phyloP scores from a whole-genome alignment of 1,140 invertebrate genomes.

The Drosophila triauraria region DNA sequence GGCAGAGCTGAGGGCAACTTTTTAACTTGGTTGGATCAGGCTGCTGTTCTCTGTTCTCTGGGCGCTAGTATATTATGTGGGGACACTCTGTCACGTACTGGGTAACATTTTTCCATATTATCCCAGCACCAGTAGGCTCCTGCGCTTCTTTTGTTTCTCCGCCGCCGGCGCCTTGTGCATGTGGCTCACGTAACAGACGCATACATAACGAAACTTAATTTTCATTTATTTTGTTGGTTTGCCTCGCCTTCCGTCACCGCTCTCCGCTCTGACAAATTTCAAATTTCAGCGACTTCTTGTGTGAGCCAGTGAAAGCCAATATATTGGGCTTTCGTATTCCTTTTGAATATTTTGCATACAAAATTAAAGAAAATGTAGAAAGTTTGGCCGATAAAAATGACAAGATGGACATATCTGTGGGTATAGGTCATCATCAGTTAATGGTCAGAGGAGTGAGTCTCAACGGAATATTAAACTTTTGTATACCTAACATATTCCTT shows the following conservation, averaged over 20 bases:
- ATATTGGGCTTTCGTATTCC: neutral
- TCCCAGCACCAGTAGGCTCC: slow-evolving; percentile 31
- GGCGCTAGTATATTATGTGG: slow-evolving; percentile 9
- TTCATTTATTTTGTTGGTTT: slow-evolving; percentile 50
- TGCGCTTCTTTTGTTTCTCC: slow-evolving; percentile 13
- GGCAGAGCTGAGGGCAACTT: slow-evolving; percentile 8
- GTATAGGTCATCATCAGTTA: slow-evolving; percentile 9
- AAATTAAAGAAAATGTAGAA: neutral
- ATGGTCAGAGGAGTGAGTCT: neutral
- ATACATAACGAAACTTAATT: slow-evolving; percentile 82
- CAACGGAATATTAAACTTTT: neutral
- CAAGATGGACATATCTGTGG: neutral
- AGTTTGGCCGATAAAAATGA: neutral
- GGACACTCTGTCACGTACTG: slow-evolving; percentile 62
- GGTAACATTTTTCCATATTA: slow-evolving; percentile 70
- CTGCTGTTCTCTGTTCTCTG: neutral
- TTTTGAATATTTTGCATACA: slow-evolving; percentile 1
- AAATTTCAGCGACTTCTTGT: neutral
- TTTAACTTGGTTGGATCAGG: slow-evolving; percentile 14
- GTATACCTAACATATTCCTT: neutral
- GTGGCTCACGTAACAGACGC: slow-evolving; percentile 78
- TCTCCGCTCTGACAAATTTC: slow-evolving; percentile 5
- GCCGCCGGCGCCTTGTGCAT: slow-evolving; percentile 38
- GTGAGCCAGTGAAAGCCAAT: neutral
- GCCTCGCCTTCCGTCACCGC: slow-evolving; percentile 1